These are phyloP conservation scores for Lacerta viridis DNA, from an alignment of 2,797 vertebrate species.

Conservation along the genomic window DNA sequence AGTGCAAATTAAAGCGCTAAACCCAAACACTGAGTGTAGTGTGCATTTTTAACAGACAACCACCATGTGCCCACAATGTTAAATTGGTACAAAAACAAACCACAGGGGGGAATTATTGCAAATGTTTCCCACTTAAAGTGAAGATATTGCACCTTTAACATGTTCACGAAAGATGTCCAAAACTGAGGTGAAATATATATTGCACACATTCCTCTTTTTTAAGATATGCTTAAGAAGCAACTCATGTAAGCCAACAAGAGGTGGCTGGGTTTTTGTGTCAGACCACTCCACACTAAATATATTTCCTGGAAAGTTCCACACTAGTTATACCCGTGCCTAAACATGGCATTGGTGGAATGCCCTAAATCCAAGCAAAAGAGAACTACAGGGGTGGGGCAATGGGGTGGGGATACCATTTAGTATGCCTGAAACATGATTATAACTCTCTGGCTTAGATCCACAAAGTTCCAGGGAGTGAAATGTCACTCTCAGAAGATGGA, in stretches of 20 bases:
- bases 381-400: conserved; percentile 43
- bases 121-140: conserved; percentile 67
- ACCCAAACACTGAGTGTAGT: conserved; percentile 62
- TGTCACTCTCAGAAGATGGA: background rate
- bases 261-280: conserved; percentile 46
- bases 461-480: no score
- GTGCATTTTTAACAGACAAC: conserved; percentile 46
- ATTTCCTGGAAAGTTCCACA: conserved; percentile 49
- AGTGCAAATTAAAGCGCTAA: conserved; percentile 67
- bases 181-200: conserved; percentile 76
- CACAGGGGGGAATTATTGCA: conserved; percentile 68
- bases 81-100: conserved; percentile 73
- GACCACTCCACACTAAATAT: conserved; percentile 46
- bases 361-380: conserved; percentile 63
- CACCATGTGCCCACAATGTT: conserved; percentile 62
- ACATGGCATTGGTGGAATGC: conserved; percentile 53
- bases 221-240: conserved; percentile 72
- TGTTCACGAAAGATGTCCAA: conserved; percentile 71
- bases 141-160: conserved; percentile 79
- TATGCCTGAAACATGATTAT: conserved; percentile 46
- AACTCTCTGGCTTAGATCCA: background rate
- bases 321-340: conserved; percentile 59
- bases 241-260: conserved; percentile 65
- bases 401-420: conserved; percentile 40
- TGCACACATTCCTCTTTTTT: conserved; percentile 77